Conservation (phyloP, 2,888 invertebrate genomes). For the Drosophila putrida region DNA sequence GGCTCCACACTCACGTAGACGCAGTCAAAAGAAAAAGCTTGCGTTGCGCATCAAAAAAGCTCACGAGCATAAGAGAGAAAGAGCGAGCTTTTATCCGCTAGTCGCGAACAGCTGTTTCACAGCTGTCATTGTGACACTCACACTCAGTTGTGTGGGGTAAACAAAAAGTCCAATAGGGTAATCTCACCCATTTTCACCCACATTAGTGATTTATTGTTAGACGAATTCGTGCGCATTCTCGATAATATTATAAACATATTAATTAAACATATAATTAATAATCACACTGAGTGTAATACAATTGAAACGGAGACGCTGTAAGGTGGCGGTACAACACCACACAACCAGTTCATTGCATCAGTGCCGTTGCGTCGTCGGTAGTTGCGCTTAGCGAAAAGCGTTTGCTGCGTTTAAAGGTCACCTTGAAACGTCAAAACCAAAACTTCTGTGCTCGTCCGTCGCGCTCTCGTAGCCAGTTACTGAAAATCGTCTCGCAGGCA, state of each 20-base stretch:
- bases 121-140: constrained; percentile 54
- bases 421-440: constrained; percentile 85
- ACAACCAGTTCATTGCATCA: constrained; percentile 65
- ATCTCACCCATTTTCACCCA: constrained; percentile 53
- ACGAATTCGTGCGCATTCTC: constrained; percentile 13
- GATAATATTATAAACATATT: constrained; percentile 20
- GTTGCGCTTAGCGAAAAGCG: constrained; percentile 44
- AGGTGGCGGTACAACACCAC: constrained; percentile 22
- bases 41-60: constrained; percentile 36
- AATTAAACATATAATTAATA: constrained; percentile 52
- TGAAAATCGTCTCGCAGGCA: constrained; percentile 64
- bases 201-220: constrained; percentile 38
- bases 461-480: constrained; percentile 68
- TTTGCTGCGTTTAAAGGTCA: constrained; percentile 82
- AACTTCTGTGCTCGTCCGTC: constrained; percentile 60
- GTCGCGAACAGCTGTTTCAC: constrained; percentile 58
- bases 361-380: constrained; percentile 38
- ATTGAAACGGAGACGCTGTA: constrained; percentile 3
- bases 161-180: constrained; percentile 62
- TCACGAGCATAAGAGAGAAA: neutral
- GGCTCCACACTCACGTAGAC: constrained; percentile 13
- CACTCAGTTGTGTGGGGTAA: constrained; percentile 49
- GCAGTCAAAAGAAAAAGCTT: constrained; percentile 20
- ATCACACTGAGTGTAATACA: constrained; percentile 8
- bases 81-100: constrained; percentile 53